Evolutionary conservation across 2,888 invertebrate genomes (phyloP), one percentile per base, ranked within the genome.

Genomic region (Mactromeris polynyma): DNA sequence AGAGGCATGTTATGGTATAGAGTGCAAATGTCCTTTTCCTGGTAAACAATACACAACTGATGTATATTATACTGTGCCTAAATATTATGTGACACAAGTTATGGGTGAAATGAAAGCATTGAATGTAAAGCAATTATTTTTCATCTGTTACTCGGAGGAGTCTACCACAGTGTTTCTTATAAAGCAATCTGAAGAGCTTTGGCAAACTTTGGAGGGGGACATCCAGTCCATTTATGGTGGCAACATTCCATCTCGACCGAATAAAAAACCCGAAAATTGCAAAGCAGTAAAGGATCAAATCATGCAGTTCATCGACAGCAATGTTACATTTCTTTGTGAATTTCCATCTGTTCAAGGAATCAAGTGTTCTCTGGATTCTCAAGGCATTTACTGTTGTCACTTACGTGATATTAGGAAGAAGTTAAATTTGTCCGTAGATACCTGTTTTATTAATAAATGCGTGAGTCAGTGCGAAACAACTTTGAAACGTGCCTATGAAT

Each of bases 21-120:
- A 92, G 82, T 77, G 81, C 3, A 92, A 92, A 81, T 91, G 91
- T 42, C 91, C 90, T 2, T 85, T 40, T 58, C 90, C 92, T 17
- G 89, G 90, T 54, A 89, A 87, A 26, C 11, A 46, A 0, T 89
- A 51, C 42, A 87, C 81, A 19, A 81, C 89, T 17, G 73, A 40
- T 0, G 79, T 93, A 4, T 36, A 87, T 14, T 91, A 93, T 51
- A 21, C 31, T 0, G 2, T 89, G 0, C 91, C 90, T 11, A 38
- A 33, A n/a, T 88, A 89, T 42, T 93, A 91, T 46, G 86, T 89
- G 0, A 83, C 84, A 3, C 87, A 93, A 87, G 19, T 91, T 38
- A n/a, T 92, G 0, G 11, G n/a, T 1, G 90, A 90, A 87, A 91
- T 92, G 91, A 1, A 33, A 0, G 80, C 40, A 7, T 36, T 90